phyloP scores from a whole-genome alignment of 2,888 invertebrate genomes.

The Petrolisthes cinctipes region DNA sequence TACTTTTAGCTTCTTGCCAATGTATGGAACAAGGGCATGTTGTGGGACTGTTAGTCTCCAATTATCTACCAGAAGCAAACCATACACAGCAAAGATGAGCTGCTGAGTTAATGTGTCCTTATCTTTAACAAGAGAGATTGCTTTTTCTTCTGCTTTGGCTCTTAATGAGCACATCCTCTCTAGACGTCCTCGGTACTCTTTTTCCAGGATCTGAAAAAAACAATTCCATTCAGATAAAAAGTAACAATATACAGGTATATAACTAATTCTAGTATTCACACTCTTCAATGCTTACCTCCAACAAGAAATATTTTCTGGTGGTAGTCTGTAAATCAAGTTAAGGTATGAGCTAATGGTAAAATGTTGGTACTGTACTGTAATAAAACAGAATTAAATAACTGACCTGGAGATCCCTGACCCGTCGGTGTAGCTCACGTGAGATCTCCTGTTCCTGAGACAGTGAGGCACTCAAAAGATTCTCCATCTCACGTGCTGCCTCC shows the following conservation, averaged over 20 bases:
- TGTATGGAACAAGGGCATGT: slow-evolving; percentile 41
- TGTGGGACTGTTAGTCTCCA: slow-evolving; percentile 44
- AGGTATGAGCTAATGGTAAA: too few species aligned
- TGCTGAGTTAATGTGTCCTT: slow-evolving; percentile 48
- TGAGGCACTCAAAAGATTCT: slow-evolving; percentile 61
- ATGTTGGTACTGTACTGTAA: neutral
- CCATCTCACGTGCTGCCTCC: slow-evolving; percentile 65
- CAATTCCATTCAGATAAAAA: too few species aligned
- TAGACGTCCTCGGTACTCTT: slow-evolving; percentile 47
- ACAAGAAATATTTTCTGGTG: too few species aligned
- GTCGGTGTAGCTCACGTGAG: slow-evolving; percentile 62
- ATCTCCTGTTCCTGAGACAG: slow-evolving; percentile 65
- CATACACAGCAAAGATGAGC: slow-evolving; percentile 57
- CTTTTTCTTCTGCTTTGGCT: slow-evolving; percentile 39
- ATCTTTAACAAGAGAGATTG: slow-evolving; percentile 35
- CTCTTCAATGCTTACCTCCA: too few species aligned
- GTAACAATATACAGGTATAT: too few species aligned
- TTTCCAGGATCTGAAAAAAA: slow-evolving; percentile 50
- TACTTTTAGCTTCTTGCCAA: slow-evolving; percentile 28
- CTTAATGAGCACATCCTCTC: slow-evolving; percentile 34
- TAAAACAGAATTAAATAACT: neutral
- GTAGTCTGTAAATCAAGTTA: too few species aligned
- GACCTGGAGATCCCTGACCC: slow-evolving; percentile 63
- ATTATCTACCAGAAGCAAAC: slow-evolving; percentile 49
- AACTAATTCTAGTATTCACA: too few species aligned